These are phyloP conservation scores for Lethrus apterus DNA, from an alignment of 1,140 invertebrate genomes.

Conservation along the genomic window DNA sequence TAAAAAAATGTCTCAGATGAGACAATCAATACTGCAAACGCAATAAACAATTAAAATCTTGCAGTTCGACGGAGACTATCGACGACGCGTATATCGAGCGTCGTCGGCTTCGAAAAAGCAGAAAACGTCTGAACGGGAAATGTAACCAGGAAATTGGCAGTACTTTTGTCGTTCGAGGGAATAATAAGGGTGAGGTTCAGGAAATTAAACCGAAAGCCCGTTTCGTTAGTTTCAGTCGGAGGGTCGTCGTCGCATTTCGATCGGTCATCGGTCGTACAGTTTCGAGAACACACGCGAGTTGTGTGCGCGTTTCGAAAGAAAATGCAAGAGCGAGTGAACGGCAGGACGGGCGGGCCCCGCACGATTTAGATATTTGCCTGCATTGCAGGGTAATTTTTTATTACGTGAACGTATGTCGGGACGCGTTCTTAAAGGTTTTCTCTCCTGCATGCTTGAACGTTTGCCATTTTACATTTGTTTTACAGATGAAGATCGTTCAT, in stretches of 20 bases:
- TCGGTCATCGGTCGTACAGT: neutral
- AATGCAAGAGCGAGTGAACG: neutral
- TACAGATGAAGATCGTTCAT: constrained; percentile 12
- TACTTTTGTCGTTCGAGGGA: constrained; percentile 8
- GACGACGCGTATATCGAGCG: too few species aligned
- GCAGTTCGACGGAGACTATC: too few species aligned
- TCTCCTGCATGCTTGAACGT: constrained; percentile 5
- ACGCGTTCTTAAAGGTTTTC: neutral
- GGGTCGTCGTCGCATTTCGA: neutral
- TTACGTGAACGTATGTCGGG: constrained; percentile 1
- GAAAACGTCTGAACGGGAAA: constrained; percentile 1
- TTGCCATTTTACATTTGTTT: constrained; percentile 13
- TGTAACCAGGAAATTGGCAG: constrained; percentile 10
- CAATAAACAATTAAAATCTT: too few species aligned
- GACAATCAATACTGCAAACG: too few species aligned
- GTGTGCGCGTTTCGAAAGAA: too few species aligned
- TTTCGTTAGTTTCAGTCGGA: neutral
- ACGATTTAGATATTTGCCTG: neutral
- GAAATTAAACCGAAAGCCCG: constrained; percentile 8
- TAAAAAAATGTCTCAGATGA: too few species aligned
- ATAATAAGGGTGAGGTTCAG: constrained; percentile 4
- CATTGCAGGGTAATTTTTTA: constrained; percentile 11
- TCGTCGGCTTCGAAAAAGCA: too few species aligned
- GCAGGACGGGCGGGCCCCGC: neutral
- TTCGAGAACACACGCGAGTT: neutral